Conservation (phyloP, 2,797 vertebrate genomes). For the Xiphorhynchus erythropygius region DNA sequence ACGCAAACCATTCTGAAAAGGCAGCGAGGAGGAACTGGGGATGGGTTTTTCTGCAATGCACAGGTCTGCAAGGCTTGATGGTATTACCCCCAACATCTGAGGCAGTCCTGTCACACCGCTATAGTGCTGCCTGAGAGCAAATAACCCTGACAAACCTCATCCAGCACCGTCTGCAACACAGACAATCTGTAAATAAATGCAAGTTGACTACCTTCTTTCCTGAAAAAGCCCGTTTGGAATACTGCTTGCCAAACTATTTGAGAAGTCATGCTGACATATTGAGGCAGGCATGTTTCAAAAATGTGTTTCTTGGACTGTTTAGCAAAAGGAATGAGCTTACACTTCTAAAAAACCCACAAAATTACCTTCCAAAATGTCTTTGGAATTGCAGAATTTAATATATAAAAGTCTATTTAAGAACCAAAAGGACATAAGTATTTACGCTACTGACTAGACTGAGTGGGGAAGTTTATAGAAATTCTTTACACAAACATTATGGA, state of each 20-base stretch:
- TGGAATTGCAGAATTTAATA: not conserved
- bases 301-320: not conserved
- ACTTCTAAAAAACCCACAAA: not conserved
- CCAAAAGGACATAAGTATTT: not conserved
- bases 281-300: not conserved
- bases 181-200: not conserved
- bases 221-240: not conserved
- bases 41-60: rapidly evolving
- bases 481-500: not conserved
- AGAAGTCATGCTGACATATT: not conserved
- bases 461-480: not conserved
- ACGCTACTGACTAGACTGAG: not conserved
- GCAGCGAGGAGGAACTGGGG: not conserved
- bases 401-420: not conserved
- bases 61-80: not conserved
- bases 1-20: not conserved
- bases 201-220: not conserved
- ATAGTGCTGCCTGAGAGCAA: not conserved
- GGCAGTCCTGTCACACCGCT: not conserved
- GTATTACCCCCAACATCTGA: not conserved
- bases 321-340: not conserved
- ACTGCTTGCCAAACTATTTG: not conserved
- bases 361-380: not conserved
- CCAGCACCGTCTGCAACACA: not conserved
- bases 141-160: not conserved